Base-by-base conservation (phyloP, 37 sponge, comb jelly and placozoan species). In the Corticium candelabrum region DNA sequence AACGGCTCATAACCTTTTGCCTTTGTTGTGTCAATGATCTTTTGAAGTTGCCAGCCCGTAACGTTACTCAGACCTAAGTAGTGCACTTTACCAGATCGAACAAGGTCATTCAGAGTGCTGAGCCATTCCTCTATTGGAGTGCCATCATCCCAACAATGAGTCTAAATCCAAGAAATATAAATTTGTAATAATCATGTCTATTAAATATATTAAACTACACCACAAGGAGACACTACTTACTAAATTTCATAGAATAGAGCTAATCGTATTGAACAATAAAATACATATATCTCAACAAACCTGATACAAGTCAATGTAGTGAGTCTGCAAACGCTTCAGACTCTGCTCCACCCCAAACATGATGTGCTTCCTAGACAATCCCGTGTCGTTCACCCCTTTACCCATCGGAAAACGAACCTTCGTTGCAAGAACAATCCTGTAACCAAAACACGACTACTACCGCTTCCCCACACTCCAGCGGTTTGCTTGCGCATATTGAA, bases 1-100 rank as follows among this genome's bases (percentile, higher is more conserved):
- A 93, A 79, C 33, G 83, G 79, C 1, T 78, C 67, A 27, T 83
- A 70, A 15, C 79, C 82, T 62, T 87, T 43, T 34, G 78, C 50
- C 57, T 76, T 80, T 37, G 43, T 67, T 38, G 67, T 38, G 37
- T 90, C 91, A 1, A 90, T 68, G 15, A 90, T 90, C 76, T 86
- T 88, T 82, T 94, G 95, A 35, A 94, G 90, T 84, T 94, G 95
- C 95, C 95, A 94, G 0, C 91, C 95, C 32, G 85, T 77, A 67
- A 90, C 95, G 69, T 94, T 94, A 80, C 95, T 94, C 56, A 94
- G 81, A 35, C 95, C 95, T 30, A 94, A 35, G 67, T 94, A 94
- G 69, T 76, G 84, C 2, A 94, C 83, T 85, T 90, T 94, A 3
- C 95, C 91, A 74, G 34, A 34, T 37, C 67, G 43, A 11, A 94